Evolutionary conservation across 1,140 invertebrate genomes (phyloP).

Genomic region (Penaeus indicus): DNA sequence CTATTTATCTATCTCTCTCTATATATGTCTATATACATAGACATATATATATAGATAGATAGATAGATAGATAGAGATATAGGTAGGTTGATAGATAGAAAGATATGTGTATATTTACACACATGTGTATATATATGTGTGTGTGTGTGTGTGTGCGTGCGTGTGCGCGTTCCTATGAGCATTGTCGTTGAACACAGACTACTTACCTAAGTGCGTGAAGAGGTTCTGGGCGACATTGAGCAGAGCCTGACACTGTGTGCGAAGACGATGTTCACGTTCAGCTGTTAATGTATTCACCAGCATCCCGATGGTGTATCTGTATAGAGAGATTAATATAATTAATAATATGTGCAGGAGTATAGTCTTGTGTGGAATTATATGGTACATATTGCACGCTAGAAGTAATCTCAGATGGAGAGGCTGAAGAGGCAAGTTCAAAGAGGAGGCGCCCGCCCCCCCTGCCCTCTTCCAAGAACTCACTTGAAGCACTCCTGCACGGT

Average conservation of each 20-base stretch:
- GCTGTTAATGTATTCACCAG: constrained; percentile 40
- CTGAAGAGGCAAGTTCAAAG: no score
- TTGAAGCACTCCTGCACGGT: constrained; percentile 51
- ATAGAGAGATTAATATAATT: not conserved
- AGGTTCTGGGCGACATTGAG: constrained; percentile 52
- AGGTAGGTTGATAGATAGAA: not conserved
- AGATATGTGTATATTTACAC: not conserved
- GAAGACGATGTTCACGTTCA: constrained; percentile 45
- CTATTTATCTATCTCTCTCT: no score
- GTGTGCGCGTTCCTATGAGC: not conserved
- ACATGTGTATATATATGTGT: no score
- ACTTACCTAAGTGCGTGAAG: constrained; percentile 53
- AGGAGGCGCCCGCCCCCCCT: no score
- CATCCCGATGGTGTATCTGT: constrained; percentile 47
- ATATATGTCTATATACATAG: not conserved
- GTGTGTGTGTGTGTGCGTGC: no score
- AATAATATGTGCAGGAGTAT: no score
- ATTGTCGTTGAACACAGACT: not conserved
- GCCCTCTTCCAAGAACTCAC: constrained; percentile 7
- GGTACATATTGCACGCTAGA: no score
- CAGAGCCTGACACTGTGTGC: constrained; percentile 53
- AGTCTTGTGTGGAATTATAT: no score
- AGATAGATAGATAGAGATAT: not conserved
- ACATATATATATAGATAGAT: not conserved
- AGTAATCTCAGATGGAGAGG: no score